Base-by-base conservation (phyloP, 2,113 vertebrate genomes). In the Uria lomvia region DNA sequence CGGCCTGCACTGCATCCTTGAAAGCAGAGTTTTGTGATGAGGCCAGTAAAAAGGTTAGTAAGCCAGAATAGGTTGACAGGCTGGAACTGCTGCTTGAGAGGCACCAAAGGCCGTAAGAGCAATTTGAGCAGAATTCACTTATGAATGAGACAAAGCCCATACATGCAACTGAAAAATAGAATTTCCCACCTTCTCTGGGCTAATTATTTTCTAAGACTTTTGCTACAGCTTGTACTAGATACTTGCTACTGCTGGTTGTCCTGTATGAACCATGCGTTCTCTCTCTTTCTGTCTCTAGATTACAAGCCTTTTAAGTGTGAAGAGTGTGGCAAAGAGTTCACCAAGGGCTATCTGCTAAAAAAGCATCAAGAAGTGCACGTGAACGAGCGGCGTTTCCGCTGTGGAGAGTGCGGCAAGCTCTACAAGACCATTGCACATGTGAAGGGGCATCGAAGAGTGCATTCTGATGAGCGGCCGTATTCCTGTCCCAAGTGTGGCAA, bases 391-490 rank as follows among this genome's bases (percentile, higher is more conserved):
- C 98, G 99, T 19, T 99, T 99, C 97, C 99, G 99, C 95, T 99
- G 99, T 1, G 99, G 99, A 5, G 99, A 99, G 96, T 99, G 99
- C 0, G 99, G 99, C 65, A 99, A 99, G 86, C 98, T 99, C 52
- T 99, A 99, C 96, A 99, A 99, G 98, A 99, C 99, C 59, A 99
- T 99, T 0, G 99, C 99, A 1, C 99, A 99, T 0, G 99, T 99
- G 42, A 99, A 99, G 2, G 99, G 99, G 62, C 99, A 99, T 97
- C 99, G 99, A 87, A 97, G 99, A 3, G 99, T 99, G 12, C 99
- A 99, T 92, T 99, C 99, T 0, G 99, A 99, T 2, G 99, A 99
- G 76, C 97, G 99, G 88, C 99, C 99, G 0, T 99, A 99, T 76
- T 97, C 98, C 90, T 99, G 99, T 80, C 92, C 97, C 7, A 98